Evolutionary conservation across 2,113 vertebrate species (phyloP).

Genomic region (Myotis davidii): DNA sequence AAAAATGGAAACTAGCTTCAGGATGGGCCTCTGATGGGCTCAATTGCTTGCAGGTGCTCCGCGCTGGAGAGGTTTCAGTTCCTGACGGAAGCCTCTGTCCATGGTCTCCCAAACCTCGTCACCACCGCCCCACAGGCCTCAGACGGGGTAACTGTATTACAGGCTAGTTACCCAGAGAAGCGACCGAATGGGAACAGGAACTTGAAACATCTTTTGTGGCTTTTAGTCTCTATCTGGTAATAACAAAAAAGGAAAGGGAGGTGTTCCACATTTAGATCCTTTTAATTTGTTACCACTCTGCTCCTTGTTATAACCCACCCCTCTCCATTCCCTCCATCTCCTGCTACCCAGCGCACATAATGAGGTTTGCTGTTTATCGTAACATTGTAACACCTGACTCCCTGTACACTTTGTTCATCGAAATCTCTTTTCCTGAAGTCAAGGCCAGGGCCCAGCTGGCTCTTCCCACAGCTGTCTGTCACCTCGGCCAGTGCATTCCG

Average conservation of each 20-base stretch:
- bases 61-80: neutral
- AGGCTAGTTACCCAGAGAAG: neutral
- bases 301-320: neutral
- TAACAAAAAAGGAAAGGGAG: neutral
- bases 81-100: neutral
- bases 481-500: accelerated
- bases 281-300: neutral
- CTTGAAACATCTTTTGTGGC: neutral
- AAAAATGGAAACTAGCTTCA: neutral
- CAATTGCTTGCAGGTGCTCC: neutral
- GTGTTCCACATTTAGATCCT: neutral
- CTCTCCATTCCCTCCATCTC: neutral
- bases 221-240: neutral
- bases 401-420: neutral
- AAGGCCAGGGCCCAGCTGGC: neutral
- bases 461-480: accelerated
- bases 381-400: neutral
- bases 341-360: neutral
- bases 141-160: neutral
- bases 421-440: neutral
- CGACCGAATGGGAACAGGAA: neutral
- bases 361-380: neutral
- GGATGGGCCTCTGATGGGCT: neutral
- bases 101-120: neutral
- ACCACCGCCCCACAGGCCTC: neutral